These are phyloP conservation scores for Pseudobourletiella spinata DNA, from an alignment of 1,140 invertebrate genomes.

Conservation along the genomic window DNA sequence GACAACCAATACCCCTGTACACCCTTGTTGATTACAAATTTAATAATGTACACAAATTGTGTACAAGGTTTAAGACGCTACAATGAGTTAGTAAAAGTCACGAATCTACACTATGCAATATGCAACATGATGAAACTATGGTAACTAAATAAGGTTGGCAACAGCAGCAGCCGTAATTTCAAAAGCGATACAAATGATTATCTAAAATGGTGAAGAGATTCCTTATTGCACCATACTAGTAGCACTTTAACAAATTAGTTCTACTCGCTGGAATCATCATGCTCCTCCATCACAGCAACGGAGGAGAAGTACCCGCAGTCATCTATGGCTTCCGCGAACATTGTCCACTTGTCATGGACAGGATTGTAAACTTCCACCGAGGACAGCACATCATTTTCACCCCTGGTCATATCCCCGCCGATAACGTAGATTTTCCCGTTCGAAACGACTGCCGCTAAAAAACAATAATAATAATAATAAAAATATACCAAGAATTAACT, in stretches of 20 bases:
- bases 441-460: not conserved
- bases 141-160: too few relatives aligned
- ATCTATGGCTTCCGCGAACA: not conserved
- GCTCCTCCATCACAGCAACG: not conserved
- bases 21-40: too few relatives aligned
- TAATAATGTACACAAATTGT: too few relatives aligned
- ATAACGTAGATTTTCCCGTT: not conserved
- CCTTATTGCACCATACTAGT: not conserved
- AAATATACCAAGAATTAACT: not conserved
- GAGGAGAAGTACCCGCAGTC: not conserved
- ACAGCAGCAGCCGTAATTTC: too few relatives aligned
- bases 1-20: too few relatives aligned
- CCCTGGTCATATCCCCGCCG: not conserved
- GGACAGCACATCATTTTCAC: not conserved
- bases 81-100: too few relatives aligned
- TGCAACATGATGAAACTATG: too few relatives aligned
- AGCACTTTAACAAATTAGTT: not conserved
- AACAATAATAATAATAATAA: not conserved
- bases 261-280: not conserved
- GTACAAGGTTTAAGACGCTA: too few relatives aligned
- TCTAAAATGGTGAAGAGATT: not conserved
- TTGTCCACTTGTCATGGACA: not conserved
- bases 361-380: not conserved
- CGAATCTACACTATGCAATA: too few relatives aligned
- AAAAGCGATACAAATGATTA: not conserved